Evolutionary conservation across 92 coral and sea anemone species (phyloP).

Genomic region (Virgularia gustaviana): DNA sequence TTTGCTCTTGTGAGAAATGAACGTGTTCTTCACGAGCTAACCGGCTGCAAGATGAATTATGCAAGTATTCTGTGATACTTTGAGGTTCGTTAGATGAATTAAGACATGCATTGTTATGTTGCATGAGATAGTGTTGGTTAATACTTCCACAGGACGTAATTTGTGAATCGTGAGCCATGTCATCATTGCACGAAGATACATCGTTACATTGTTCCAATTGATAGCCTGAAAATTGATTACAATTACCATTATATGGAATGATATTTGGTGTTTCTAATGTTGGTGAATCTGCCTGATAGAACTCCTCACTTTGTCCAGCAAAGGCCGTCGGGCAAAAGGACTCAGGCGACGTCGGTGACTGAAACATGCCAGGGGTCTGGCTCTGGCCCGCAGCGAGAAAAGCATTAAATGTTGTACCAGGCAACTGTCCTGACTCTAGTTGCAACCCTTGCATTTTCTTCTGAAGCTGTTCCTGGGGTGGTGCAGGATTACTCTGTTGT

Average conservation of each 20-base stretch:
- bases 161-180: conserved; percentile 2
- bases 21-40: conserved; percentile 13
- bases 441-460: conserved; percentile 86
- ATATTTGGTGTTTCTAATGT: neutral
- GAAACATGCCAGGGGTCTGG: conserved; percentile 8
- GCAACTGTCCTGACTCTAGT: conserved; percentile 72
- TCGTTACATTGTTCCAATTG: conserved; percentile 26
- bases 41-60: neutral
- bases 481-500: conserved; percentile 14
- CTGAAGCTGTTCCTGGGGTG: conserved; percentile 78
- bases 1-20: conserved; percentile 8
- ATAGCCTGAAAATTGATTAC: neutral
- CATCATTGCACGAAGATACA: conserved; percentile 9
- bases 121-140: conserved; percentile 17
- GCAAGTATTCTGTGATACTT: neutral
- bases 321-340: conserved; percentile 10
- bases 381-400: conserved; percentile 15
- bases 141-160: neutral
- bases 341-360: conserved; percentile 15
- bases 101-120: conserved; percentile 5
- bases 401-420: conserved; percentile 42
- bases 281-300: conserved; percentile 8
- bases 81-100: conserved; percentile 13
- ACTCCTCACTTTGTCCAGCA: neutral
- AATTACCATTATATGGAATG: conserved; percentile 4